phyloP scores from a whole-genome alignment of 2,888 invertebrate species.

The Cephus rjabovi region DNA sequence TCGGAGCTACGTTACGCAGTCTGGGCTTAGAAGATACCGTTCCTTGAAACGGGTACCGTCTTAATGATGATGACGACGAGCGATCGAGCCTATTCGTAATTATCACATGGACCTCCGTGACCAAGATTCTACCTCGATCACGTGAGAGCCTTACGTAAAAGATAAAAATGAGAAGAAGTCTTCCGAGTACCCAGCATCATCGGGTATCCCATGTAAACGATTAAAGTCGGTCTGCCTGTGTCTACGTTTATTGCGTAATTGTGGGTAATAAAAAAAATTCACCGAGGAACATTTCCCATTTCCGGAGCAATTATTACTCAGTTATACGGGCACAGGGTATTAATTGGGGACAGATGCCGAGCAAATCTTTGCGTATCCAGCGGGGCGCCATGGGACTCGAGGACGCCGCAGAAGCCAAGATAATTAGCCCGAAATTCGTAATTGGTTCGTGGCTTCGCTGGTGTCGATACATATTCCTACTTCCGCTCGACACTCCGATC shows the following conservation, averaged over 20 bases:
- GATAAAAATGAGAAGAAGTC: not conserved
- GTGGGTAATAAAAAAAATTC: not conserved
- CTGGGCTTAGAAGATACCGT: not conserved
- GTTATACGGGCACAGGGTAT: not conserved
- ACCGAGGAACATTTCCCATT: not conserved
- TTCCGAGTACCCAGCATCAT: not conserved
- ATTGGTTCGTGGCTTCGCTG: not conserved
- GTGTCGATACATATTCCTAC: not conserved
- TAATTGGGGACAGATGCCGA: not conserved
- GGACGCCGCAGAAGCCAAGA: not conserved
- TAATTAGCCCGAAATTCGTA: not conserved
- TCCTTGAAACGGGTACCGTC: not conserved
- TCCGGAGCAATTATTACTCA: not conserved
- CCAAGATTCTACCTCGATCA: not conserved
- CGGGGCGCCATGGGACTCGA: not conserved
- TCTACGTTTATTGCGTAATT: not conserved
- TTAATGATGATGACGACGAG: not conserved
- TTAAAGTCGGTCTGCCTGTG: not conserved
- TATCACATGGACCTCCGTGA: not conserved
- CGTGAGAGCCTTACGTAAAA: not conserved
- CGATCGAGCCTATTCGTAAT: not conserved
- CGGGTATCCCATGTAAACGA: not conserved
- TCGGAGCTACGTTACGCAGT: not conserved
- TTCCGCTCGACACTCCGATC: not conserved
- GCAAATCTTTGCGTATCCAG: not conserved